Conservation (phyloP, 1,140 invertebrate species). For the Pteromalus puparum region DNA sequence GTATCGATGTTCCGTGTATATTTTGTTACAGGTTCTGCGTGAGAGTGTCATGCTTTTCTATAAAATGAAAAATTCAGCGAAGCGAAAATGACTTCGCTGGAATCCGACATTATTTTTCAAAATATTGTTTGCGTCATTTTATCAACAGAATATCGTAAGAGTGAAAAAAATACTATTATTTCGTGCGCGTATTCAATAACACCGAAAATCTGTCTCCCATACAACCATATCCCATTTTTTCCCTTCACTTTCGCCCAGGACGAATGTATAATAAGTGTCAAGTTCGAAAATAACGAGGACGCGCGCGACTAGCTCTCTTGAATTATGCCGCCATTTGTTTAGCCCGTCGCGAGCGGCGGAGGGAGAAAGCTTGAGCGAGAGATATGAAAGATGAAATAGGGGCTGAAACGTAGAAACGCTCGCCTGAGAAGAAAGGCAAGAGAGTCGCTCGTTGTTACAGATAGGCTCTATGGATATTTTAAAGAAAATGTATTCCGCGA, state of each 20-base stretch:
- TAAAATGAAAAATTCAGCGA: not conserved
- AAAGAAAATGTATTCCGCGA: not conserved
- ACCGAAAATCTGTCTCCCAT: too few relatives aligned
- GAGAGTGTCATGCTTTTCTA: not conserved
- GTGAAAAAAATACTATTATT: too few relatives aligned
- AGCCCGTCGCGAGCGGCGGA: not conserved
- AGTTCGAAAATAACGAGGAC: conserved; percentile 36
- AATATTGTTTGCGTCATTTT: too few relatives aligned
- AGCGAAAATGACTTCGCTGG: too few relatives aligned
- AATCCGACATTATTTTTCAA: too few relatives aligned
- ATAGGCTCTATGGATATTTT: not conserved
- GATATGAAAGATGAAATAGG: conserved; percentile 29
- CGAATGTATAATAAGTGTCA: conserved; percentile 41
- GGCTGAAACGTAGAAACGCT: not conserved
- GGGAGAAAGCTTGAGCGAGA: conserved; percentile 6
- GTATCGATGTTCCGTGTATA: not conserved
- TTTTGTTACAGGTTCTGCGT: not conserved
- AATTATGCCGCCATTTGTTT: conserved; percentile 34
- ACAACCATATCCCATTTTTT: not conserved
- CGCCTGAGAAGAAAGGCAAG: not conserved
- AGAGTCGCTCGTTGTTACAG: not conserved
- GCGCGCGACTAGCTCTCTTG: not conserved
- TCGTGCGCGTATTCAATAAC: too few relatives aligned
- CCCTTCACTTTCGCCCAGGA: conserved; percentile 2
- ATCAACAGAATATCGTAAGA: too few relatives aligned